Base-by-base conservation (phyloP, 2,113 vertebrate species). In the Rhinolophus ferrumequinum region DNA sequence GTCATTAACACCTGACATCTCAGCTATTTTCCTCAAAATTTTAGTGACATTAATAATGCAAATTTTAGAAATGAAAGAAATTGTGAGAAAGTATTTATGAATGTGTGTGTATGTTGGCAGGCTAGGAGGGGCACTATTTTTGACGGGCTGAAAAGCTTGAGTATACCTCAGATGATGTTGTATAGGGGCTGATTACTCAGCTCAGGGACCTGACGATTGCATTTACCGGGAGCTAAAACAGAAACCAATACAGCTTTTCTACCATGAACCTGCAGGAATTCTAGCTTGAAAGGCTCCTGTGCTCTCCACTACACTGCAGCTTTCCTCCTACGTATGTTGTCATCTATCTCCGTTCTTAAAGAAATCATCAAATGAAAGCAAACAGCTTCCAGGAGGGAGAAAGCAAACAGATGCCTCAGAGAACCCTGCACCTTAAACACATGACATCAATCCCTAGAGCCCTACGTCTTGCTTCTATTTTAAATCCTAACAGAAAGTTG, bases 221-320 rank as follows among this genome's bases (percentile, higher is more conserved):
- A 30, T 84, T 95, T 85, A 72, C 33, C 90, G 6, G 41, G 52
- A 67, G 54, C 56, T 52, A 52, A 95, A 90, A 93, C 9, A 77
- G 58, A 92, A 96, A 73, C 35, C 22, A 92, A 19, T 79, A 87
- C 80, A 89, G 79, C n/a, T 92, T 93, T 76, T 95, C 64, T 69
- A 69, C 44, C 38, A 62, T 30, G 10, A 62, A 18, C 24, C 52
- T 95, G 50, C 35, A 93, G 70, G 83, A 89, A 86, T 73, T 72
- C 41, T 69, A 79, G 10, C 70, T 92, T 41, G 26, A 93, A 60
- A 94, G 44, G 16, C 75, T 90, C 10, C 1, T 1, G 2, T 30
- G 28, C n/a, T 62, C 54, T 80, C 4, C 5, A 82, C 21, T 64
- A 52, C 62, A 30, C 62, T 72, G 54, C n/a, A 72, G 33, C 15